Conservation (phyloP, 2,888 invertebrate genomes). For the Schizotus pectinicornis region DNA sequence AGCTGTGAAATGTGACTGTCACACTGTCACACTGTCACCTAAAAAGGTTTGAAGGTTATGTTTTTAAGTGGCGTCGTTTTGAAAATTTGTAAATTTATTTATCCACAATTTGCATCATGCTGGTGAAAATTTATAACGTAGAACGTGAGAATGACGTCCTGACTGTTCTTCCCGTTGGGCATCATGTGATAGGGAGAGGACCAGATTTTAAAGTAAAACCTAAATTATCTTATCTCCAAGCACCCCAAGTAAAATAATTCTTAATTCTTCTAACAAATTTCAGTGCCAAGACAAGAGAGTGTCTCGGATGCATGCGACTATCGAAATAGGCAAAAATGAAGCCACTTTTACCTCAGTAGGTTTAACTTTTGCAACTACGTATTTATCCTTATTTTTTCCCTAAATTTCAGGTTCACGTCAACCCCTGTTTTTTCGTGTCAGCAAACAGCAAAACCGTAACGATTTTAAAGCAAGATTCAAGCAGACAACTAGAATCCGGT, state of each 20-base stretch:
- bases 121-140: conserved; percentile 31
- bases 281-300: conserved; percentile 63
- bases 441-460: conserved; percentile 48
- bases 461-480: conserved; percentile 54
- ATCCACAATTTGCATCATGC: neutral
- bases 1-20: too few species aligned
- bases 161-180: conserved; percentile 32
- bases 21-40: too few species aligned
- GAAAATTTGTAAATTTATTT: neutral
- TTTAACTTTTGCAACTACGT: neutral
- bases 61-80: too few species aligned
- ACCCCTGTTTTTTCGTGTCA: conserved; percentile 62
- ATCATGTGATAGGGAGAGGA: conserved; percentile 42
- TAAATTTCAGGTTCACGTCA: conserved; percentile 61
- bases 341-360: conserved; percentile 59
- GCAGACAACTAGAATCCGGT: conserved; percentile 55
- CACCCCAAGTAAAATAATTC: too few species aligned
- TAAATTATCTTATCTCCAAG: neutral
- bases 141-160: conserved; percentile 28
- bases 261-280: conserved; percentile 22
- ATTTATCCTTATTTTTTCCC: conserved; percentile 3
- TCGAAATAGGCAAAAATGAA: conserved; percentile 55
- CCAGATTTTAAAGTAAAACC: conserved; percentile 34
- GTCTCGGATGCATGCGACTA: conserved; percentile 62
- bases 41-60: too few species aligned